Percentiles rank a stretch among this genome's conserved stretches.
These are phyloP conservation scores for Crotophaga sulcirostris DNA, from an alignment of 2,113 vertebrate species.

Conservation along the genomic window DNA sequence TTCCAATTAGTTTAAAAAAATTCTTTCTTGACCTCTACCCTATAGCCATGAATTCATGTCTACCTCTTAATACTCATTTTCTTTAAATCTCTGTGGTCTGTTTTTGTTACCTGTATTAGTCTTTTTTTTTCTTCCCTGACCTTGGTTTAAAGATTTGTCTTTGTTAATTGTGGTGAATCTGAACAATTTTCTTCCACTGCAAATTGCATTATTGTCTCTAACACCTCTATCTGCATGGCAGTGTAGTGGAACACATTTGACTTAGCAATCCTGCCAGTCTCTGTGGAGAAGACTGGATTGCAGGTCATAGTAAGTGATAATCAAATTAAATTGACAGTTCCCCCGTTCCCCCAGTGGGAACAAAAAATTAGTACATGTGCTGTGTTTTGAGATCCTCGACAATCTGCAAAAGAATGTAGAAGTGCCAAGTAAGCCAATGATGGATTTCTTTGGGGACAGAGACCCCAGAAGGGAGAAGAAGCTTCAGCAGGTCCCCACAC, in stretches of 20 bases:
- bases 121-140: not conserved
- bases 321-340: not conserved
- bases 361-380: not conserved
- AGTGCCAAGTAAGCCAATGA: not conserved
- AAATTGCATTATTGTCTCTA: not conserved
- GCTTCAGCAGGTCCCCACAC: not conserved
- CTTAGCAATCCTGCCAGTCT: not conserved
- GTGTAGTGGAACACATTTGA: not conserved
- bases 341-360: not conserved
- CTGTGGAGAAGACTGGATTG: not conserved
- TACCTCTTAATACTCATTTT: not conserved
- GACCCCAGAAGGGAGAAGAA: not conserved
- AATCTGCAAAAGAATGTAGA: not conserved
- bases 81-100: not conserved
- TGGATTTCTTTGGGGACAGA: not conserved
- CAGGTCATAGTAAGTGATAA: not conserved
- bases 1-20: not conserved
- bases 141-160: not conserved
- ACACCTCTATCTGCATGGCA: not conserved
- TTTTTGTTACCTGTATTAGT: not conserved
- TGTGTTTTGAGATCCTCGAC: not conserved
- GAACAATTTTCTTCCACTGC: not conserved
- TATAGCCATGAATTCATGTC: not conserved
- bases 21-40: not conserved
- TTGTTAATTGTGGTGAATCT: not conserved